Evolutionary conservation across 2,113 vertebrate genomes (phyloP).

Genomic region (Speoplatyrhinus poulsoni): DNA sequence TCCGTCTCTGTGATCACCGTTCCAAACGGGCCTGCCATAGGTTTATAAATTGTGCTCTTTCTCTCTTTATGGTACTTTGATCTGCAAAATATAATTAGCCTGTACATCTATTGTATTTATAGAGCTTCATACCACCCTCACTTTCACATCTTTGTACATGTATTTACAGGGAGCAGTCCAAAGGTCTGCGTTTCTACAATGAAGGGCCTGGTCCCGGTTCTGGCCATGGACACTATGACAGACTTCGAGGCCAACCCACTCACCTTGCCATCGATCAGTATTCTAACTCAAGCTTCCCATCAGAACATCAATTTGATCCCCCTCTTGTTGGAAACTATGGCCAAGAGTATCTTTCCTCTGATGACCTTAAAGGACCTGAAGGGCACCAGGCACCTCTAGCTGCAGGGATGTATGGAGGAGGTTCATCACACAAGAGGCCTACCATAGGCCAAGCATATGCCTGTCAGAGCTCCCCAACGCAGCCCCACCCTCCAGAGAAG

Average conservation of each 20-base stretch:
- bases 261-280: conserved; percentile 81
- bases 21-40: no score
- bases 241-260: conserved; percentile 75
- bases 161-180: conserved; percentile 59
- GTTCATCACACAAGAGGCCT: conserved; percentile 72
- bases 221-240: conserved; percentile 79
- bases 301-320: conserved; percentile 70
- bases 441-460: conserved; percentile 87
- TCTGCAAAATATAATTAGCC: no score
- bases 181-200: conserved; percentile 49
- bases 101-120: conserved; percentile 3
- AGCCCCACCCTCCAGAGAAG: conserved; percentile 76
- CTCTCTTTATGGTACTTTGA: no score
- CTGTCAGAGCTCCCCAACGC: conserved; percentile 86
- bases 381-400: conserved; percentile 73
- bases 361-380: conserved; percentile 82
- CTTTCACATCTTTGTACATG: neutral
- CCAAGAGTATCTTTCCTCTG: conserved; percentile 84
- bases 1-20: no score
- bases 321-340: conserved; percentile 67
- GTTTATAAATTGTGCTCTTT: neutral
- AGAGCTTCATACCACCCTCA: neutral
- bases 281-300: conserved; percentile 80
- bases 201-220: conserved; percentile 65
- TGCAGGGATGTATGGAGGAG: conserved; percentile 76